phyloP scores from a whole-genome alignment of 2,113 vertebrate species.

The Dromiciops gliroides region DNA sequence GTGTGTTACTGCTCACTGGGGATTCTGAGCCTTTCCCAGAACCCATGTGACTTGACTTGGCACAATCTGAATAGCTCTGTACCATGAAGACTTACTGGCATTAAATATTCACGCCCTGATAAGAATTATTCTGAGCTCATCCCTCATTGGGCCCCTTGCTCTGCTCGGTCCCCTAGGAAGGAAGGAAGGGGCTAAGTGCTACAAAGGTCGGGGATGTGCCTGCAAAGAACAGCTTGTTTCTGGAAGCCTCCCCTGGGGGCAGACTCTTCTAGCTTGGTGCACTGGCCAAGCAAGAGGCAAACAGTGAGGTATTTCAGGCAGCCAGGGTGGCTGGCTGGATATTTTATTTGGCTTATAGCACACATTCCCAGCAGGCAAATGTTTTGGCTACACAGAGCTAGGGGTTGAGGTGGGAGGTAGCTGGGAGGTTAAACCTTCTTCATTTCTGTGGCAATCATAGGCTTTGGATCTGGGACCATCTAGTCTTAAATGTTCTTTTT shows the following conservation, averaged over 20 bases:
- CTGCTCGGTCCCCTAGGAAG: not conserved
- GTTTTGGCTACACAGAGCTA: not conserved
- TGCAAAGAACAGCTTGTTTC: not conserved
- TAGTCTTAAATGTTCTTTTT: too few relatives aligned
- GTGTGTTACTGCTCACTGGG: not conserved
- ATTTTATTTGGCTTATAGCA: not conserved
- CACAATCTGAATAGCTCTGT: not conserved
- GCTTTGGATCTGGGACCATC: not conserved
- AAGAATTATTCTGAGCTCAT: not conserved
- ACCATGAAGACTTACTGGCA: not conserved
- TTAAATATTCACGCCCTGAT: not conserved
- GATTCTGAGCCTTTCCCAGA: not conserved
- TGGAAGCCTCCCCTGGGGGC: not conserved
- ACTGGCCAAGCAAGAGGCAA: not conserved
- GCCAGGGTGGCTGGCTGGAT: not conserved
- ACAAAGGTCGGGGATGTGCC: not conserved
- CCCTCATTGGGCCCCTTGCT: not conserved
- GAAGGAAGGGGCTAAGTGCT: not conserved
- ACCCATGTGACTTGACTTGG: not conserved
- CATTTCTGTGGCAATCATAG: not conserved
- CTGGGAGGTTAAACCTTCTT: not conserved
- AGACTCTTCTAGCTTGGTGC: not conserved
- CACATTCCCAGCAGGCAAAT: not conserved
- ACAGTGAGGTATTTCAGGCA: not conserved
- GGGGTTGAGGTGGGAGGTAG: not conserved